These are phyloP conservation scores for Andricus curvator DNA, from an alignment of 2,888 invertebrate genomes.

Conservation along the genomic window DNA sequence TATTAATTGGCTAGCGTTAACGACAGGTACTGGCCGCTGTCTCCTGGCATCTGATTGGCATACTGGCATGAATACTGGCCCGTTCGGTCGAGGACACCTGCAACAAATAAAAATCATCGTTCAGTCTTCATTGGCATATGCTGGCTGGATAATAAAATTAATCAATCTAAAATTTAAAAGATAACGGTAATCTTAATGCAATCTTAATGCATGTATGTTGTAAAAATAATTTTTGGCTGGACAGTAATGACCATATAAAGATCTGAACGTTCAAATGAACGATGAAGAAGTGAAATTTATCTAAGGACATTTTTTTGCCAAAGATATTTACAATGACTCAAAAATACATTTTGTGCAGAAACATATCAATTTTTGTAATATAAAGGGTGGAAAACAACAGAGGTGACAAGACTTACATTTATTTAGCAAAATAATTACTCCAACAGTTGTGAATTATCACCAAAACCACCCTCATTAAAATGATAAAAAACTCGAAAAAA, in stretches of 20 bases:
- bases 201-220: constrained; percentile 5
- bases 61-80: constrained; percentile 78
- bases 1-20: constrained; percentile 68
- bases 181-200: constrained; percentile 1
- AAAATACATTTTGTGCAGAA: too few species aligned
- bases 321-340: too few species aligned
- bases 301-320: too few species aligned
- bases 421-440: too few species aligned
- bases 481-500: too few species aligned
- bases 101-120: constrained; percentile 59
- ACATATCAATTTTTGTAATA: too few species aligned
- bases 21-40: constrained; percentile 70
- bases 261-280: too few species aligned
- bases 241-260: neutral
- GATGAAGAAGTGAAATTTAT: too few species aligned
- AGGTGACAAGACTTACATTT: too few species aligned
- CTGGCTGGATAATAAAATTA: neutral
- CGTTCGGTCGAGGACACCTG: constrained; percentile 72
- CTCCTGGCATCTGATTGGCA: constrained; percentile 74
- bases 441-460: too few species aligned
- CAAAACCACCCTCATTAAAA: too few species aligned
- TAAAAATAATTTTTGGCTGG: neutral
- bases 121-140: constrained; percentile 25
- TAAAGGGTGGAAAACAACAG: too few species aligned
- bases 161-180: constrained; percentile 3